Conservation (phyloP, 2,888 invertebrate genomes). For the Eustalomyia histrio region DNA sequence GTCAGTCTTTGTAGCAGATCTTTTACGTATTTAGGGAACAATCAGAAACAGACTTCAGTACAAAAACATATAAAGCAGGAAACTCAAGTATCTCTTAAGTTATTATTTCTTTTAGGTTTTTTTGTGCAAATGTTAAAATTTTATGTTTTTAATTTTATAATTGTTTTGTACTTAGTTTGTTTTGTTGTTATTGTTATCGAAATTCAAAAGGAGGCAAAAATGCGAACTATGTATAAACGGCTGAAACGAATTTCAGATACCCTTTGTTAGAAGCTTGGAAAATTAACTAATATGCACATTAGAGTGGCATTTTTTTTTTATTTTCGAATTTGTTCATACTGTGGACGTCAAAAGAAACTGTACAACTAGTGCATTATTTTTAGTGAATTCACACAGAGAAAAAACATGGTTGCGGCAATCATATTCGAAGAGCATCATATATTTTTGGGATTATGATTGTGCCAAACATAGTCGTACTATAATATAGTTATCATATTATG, state of each 20-base stretch:
- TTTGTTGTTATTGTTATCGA: not conserved
- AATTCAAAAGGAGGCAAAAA: not conserved
- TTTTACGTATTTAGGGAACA: constrained; percentile 8
- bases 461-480: too few species aligned
- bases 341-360: too few species aligned
- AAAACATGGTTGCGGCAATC: too few species aligned
- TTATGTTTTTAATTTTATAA: not conserved
- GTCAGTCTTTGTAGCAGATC: not conserved
- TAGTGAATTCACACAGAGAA: too few species aligned
- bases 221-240: not conserved
- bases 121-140: not conserved
- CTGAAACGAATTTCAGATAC: not conserved
- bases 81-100: constrained; percentile 6
- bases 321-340: too few species aligned
- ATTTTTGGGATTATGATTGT: too few species aligned
- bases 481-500: too few species aligned
- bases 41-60: not conserved
- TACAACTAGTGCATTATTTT: too few species aligned
- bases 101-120: constrained; percentile 18
- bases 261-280: not conserved
- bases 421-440: too few species aligned
- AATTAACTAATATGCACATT: not conserved
- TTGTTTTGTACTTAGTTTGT: constrained; percentile 10
- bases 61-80: not conserved
- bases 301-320: too few species aligned